These are phyloP conservation scores for Parazoanthus swiftii DNA, from an alignment of 92 coral and sea anemone genomes.

Conservation along the genomic window DNA sequence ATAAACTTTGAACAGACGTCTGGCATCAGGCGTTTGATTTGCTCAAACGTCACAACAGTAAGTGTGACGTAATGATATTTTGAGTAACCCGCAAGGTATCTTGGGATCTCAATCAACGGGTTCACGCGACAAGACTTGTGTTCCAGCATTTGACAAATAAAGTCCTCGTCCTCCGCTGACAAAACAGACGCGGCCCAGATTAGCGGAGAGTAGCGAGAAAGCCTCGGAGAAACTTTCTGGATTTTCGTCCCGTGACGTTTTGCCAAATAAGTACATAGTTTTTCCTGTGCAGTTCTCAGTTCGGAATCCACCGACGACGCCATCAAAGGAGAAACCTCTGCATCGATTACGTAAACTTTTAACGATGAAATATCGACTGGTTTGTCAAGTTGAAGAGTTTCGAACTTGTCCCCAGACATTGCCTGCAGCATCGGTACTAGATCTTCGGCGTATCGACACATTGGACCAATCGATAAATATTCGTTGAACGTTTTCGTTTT, in stretches of 20 bases:
- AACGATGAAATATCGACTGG: constrained; percentile 72
- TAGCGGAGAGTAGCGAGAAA: constrained; percentile 70
- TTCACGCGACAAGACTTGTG: constrained; percentile 55
- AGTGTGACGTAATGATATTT: constrained; percentile 80
- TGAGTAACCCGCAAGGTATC: constrained; percentile 71
- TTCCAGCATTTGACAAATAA: constrained; percentile 61
- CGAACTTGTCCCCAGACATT: constrained; percentile 71
- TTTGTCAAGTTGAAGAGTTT: constrained; percentile 57
- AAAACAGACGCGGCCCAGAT: constrained; percentile 78
- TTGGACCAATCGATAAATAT: constrained; percentile 79
- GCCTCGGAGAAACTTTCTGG: constrained; percentile 48
- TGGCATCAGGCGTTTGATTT: constrained; percentile 56
- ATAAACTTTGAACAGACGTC: constrained; percentile 67
- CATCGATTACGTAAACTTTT: constrained; percentile 62
- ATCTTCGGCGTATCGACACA: constrained; percentile 82
- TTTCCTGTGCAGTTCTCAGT: constrained; percentile 46
- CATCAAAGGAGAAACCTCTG: constrained; percentile 57
- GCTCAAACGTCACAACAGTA: constrained; percentile 66
- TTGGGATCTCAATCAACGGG: constrained; percentile 75
- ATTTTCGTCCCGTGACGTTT: constrained; percentile 56
- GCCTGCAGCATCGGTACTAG: constrained; percentile 69
- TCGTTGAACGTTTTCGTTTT: constrained; percentile 68
- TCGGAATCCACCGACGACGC: constrained; percentile 65
- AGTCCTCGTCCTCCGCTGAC: constrained; percentile 58
- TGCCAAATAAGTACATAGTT: constrained; percentile 48